Percentiles rank a stretch among this genome's conserved stretches.
Conservation (phyloP, 2,797 vertebrate species). For the Myotis findleyi region DNA sequence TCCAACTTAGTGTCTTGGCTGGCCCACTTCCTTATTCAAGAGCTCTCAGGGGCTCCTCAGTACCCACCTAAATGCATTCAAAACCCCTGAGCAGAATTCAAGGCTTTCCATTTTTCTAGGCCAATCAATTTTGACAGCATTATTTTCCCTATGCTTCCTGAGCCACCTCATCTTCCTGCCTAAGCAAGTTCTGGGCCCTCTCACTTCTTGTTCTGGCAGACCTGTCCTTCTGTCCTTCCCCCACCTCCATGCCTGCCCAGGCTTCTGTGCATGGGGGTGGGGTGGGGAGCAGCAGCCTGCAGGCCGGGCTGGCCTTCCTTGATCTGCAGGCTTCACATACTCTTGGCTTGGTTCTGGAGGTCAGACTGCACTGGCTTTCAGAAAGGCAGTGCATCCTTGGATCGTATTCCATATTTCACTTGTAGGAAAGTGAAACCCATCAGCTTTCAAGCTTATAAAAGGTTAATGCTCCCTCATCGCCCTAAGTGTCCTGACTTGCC, state of each 20-base stretch:
- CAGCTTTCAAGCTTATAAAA: conserved; percentile 40
- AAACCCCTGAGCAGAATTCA: not conserved
- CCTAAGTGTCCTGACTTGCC: not conserved
- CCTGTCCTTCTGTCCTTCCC: too few species aligned
- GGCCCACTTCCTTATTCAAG: not conserved
- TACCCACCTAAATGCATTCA: not conserved
- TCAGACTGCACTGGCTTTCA: not conserved
- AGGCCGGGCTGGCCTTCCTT: not conserved
- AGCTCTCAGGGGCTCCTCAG: not conserved
- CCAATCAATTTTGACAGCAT: not conserved
- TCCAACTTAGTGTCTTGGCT: not conserved
- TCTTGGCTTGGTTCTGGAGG: conserved; percentile 21
- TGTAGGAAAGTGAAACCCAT: conserved; percentile 13
- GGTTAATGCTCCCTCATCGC: not conserved
- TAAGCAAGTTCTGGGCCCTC: not conserved
- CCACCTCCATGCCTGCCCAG: not conserved
- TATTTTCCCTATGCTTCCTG: not conserved
- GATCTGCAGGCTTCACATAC: not conserved
- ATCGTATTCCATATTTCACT: conserved; percentile 20
- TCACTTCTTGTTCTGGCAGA: not conserved
- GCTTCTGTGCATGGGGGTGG: not conserved
- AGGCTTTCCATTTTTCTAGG: conserved; percentile 38
- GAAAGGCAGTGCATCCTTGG: not conserved
- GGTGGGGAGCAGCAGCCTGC: too few species aligned
- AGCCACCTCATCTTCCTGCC: not conserved